Conservation (phyloP, 2,888 invertebrate genomes). For the Tanytarsus gracilentus region DNA sequence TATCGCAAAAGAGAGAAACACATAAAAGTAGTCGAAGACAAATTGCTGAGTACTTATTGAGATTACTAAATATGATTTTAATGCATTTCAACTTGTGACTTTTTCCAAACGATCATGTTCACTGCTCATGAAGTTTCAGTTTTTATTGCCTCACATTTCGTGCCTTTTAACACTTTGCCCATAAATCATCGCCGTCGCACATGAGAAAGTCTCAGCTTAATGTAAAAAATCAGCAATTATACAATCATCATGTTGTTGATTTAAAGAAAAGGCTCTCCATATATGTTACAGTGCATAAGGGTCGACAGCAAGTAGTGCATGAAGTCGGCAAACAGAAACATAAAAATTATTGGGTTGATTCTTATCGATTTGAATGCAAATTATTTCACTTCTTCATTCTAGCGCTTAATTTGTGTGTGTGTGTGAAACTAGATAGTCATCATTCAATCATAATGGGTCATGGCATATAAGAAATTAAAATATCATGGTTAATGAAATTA, state of each 20-base stretch:
- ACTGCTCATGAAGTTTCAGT: no score
- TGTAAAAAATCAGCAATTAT: slow-evolving; percentile 9
- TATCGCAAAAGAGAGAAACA: no score
- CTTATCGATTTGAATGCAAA: slow-evolving; percentile 15
- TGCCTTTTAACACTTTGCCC: background rate
- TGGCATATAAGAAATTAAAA: background rate
- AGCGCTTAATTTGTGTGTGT: background rate
- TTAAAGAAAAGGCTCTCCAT: slow-evolving; percentile 7
- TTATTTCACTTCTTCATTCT: background rate
- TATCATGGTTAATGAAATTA: background rate
- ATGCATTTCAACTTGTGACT: no score
- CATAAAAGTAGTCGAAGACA: no score
- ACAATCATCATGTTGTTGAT: no score
- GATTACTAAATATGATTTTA: no score
- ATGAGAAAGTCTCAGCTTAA: slow-evolving; percentile 3
- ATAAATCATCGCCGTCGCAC: background rate
- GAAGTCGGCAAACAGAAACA: slow-evolving; percentile 19
- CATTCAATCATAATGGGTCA: slow-evolving; percentile 1
- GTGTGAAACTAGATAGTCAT: slow-evolving; percentile 7
- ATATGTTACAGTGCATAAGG: background rate
- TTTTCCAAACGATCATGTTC: no score
- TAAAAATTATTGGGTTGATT: background rate
- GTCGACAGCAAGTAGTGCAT: slow-evolving; percentile 21
- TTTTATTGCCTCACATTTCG: background rate
- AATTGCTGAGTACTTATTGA: no score